These are phyloP conservation scores for Drosophila grimshawi DNA, from an alignment of 1,140 invertebrate species.

Conservation along the genomic window DNA sequence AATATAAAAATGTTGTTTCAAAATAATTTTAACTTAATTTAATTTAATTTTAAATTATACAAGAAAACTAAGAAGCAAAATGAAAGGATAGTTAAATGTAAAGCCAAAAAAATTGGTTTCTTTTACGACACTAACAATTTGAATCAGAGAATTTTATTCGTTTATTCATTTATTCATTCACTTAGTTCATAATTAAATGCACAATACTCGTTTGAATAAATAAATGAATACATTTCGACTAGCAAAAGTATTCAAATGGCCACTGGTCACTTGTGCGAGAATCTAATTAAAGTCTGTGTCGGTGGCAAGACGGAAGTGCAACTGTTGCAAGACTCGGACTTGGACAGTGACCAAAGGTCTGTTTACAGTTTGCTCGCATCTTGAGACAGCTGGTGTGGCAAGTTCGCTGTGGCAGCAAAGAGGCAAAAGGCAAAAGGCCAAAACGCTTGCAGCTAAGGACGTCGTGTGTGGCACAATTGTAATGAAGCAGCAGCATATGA, in stretches of 20 bases:
- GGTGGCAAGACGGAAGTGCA: slow-evolving; percentile 42
- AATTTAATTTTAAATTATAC: too few relatives aligned
- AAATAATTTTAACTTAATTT: too few relatives aligned
- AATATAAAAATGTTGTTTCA: too few relatives aligned
- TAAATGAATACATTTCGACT: slow-evolving; percentile 43
- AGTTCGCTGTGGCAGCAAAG: slow-evolving; percentile 39
- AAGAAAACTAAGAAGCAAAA: too few relatives aligned
- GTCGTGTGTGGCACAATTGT: slow-evolving; percentile 64
- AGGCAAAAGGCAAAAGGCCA: not conserved
- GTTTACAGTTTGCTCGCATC: slow-evolving; percentile 29
- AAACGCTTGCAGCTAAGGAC: slow-evolving; percentile 58
- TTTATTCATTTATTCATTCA: not conserved
- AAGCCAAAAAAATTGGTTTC: too few relatives aligned
- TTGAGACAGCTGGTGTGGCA: slow-evolving; percentile 42
- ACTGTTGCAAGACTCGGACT: slow-evolving; percentile 20
- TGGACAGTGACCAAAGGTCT: slow-evolving; percentile 35
- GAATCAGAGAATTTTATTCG: not conserved
- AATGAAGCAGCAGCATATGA: slow-evolving; percentile 3
- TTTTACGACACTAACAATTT: not conserved
- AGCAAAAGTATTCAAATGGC: slow-evolving; percentile 4
- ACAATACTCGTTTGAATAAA: slow-evolving; percentile 7
- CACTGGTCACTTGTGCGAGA: slow-evolving; percentile 29
- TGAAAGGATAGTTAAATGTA: too few relatives aligned
- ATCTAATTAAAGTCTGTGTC: slow-evolving; percentile 72
- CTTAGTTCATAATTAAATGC: slow-evolving; percentile 17